Evolutionary conservation across 2,113 vertebrate genomes (phyloP).

Genomic region (Menidia beryllina): DNA sequence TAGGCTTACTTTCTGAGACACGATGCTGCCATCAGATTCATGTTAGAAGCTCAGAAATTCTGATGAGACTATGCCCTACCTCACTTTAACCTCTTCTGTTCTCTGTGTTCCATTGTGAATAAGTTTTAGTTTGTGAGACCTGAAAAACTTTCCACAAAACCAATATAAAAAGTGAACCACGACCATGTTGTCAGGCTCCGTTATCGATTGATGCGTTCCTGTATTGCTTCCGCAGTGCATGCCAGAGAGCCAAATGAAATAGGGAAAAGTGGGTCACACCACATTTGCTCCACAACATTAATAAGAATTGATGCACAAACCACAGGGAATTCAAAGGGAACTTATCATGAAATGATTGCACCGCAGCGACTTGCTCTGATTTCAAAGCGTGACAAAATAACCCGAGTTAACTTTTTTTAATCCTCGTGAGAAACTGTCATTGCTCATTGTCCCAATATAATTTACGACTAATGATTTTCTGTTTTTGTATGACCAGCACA

Average conservation of each 20-base stretch:
- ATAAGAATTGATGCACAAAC: constrained; percentile 36
- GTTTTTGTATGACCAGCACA: background rate
- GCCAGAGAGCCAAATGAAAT: constrained; percentile 22
- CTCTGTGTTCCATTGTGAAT: no score
- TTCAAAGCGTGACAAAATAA: constrained; percentile 11
- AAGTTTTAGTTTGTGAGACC: no score
- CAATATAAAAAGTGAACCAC: background rate
- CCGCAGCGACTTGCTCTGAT: constrained; percentile 6
- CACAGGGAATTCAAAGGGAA: constrained; percentile 35
- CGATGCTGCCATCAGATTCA: no score
- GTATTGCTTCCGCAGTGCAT: constrained; percentile 9
- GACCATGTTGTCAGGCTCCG: constrained; percentile 17
- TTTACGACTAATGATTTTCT: background rate
- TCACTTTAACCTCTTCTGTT: no score
- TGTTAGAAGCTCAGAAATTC: no score
- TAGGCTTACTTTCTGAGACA: no score
- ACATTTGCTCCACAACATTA: constrained; percentile 52
- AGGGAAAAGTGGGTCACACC: constrained; percentile 58
- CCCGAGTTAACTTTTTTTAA: background rate
- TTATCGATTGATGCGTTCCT: constrained; percentile 32
- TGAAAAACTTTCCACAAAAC: no score
- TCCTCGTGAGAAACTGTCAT: background rate
- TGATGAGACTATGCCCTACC: no score
- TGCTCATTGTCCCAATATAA: constrained; percentile 2
- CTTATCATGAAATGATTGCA: constrained; percentile 17